Evolutionary conservation across 2,888 invertebrate genomes (phyloP).

Genomic region (Sarcophaga variegata): DNA sequence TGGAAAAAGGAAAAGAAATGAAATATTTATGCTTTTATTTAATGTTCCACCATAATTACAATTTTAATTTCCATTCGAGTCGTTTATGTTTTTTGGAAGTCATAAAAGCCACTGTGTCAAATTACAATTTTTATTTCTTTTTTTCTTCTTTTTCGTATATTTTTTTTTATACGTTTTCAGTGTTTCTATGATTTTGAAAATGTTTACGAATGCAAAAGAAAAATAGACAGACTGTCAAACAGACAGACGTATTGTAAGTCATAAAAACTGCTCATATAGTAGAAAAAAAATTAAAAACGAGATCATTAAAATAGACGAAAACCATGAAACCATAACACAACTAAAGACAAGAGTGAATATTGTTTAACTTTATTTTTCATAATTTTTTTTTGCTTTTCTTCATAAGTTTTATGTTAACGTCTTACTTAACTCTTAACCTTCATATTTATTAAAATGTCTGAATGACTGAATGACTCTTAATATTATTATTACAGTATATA

Average conservation of each 20-base stretch:
- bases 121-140: conserved; percentile 47
- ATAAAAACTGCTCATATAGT: background rate
- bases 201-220: conserved; percentile 35
- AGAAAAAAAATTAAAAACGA: background rate
- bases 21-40: background rate
- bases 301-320: background rate
- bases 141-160: background rate
- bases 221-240: background rate
- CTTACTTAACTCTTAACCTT: conserved; percentile 68
- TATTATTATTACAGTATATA: background rate
- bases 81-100: conserved; percentile 34
- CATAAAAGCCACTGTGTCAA: conserved; percentile 65
- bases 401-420: conserved; percentile 50
- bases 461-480: background rate
- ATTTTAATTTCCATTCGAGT: background rate
- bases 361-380: background rate
- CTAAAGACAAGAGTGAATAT: background rate
- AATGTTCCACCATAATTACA: background rate
- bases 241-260: background rate
- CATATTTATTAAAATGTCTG: conserved; percentile 5
- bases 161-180: background rate
- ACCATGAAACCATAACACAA: background rate
- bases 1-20: background rate
- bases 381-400: background rate
- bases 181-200: background rate